Evolutionary conservation across 2,888 invertebrate species (phyloP).

Genomic region (Nudaria mundana): DNA sequence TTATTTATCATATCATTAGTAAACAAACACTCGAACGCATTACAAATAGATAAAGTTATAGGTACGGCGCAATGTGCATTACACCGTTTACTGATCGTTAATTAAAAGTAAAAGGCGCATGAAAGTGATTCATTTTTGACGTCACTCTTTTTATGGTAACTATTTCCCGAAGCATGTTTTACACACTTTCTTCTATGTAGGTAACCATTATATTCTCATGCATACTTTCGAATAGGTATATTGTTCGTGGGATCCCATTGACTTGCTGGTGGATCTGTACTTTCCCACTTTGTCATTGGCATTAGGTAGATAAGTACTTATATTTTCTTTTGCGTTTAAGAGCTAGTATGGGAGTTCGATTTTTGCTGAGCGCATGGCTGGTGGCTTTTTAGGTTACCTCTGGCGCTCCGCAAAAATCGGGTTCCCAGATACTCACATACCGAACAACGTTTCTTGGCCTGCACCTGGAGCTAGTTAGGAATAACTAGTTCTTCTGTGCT

Average conservation of each 20-base stretch:
- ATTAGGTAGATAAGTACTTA: too few species aligned
- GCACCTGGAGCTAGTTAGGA: too few species aligned
- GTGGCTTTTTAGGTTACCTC: too few species aligned
- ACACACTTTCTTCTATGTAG: slow-evolving; percentile 8
- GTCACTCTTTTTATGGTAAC: slow-evolving; percentile 1
- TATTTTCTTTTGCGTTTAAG: too few species aligned
- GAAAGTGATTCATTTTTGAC: slow-evolving; percentile 20
- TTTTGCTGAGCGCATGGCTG: too few species aligned
- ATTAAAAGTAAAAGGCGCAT: slow-evolving; percentile 21
- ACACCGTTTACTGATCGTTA: background rate
- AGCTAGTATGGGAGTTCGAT: too few species aligned
- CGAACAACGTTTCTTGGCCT: too few species aligned
- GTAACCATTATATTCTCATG: background rate
- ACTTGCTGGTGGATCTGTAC: background rate
- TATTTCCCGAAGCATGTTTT: slow-evolving; percentile 1
- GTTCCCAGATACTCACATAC: too few species aligned
- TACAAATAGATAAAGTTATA: too few species aligned
- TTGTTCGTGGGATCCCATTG: slow-evolving; percentile 1
- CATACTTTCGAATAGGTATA: slow-evolving; percentile 7
- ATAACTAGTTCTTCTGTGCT: too few species aligned
- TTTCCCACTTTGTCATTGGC: too few species aligned
- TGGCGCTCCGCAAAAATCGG: too few species aligned
- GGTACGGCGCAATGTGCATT: slow-evolving; percentile 1
- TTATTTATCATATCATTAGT: slow-evolving; percentile 37
- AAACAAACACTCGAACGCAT: slow-evolving; percentile 31